Base-by-base conservation (phyloP, 2,113 vertebrate genomes). In the Rhinoderma darwinii region DNA sequence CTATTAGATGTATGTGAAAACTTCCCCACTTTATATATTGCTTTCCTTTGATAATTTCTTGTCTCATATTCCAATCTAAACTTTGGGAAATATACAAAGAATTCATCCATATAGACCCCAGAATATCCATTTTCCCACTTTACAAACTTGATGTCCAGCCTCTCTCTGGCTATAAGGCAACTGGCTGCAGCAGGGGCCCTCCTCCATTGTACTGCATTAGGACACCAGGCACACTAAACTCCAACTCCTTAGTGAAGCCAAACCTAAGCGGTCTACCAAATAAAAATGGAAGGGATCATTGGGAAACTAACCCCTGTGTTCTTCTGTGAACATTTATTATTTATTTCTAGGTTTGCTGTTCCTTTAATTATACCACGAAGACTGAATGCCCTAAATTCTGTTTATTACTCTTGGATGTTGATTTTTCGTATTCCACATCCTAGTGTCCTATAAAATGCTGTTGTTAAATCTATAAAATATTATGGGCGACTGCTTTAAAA, bases 381-480 rank as follows among this genome's bases (percentile, higher is more conserved):
- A 30, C 18, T 56, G 10, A n/a, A n/a, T 20, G 56, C 25, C 15
- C 63, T 39, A 39, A 10, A 72, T 39, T 72, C 14, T 20, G 32
- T 18, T 70, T 72, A 72, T 72, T 72, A 41, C 68, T 72, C 18
- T 25, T 25, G 22, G 15, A 41, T 72, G 68, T 22, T 72, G 32
- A 2, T 72, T 72, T 72, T 72, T 72, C 4, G 0, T 20, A 37
- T 41, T 72, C 37, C 66, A 20, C 66, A 70, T 37, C 66, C 37
- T 20, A 4, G 68, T 12, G 20, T 25, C 68, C 68, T 12, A 72
- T 72, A 41, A 72, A 72, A 72, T 7, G 35, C 68, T 17, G 35
- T 41, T 41, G 37, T 39, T 39, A 72, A 41, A 41, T 72, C 68
- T 72, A 41, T 37, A 72, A 72, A 72, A 41, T 72, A 72, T 72